Conservation (phyloP, 1,140 invertebrate genomes). For the Bombus affinis region DNA sequence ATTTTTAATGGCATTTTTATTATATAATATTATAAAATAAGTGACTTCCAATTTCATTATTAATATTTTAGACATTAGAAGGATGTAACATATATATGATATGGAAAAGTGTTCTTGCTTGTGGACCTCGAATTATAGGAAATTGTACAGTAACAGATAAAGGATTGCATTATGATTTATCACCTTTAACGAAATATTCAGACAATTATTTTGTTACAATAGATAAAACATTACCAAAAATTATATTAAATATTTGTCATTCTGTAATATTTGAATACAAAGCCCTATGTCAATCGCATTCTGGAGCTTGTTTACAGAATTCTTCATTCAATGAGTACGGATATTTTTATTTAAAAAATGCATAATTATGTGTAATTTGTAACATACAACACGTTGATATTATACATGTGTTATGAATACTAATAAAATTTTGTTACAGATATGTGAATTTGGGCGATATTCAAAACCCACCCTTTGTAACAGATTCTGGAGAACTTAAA, state of each 20-base stretch:
- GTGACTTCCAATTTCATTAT: slow-evolving; percentile 4
- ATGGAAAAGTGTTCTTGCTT: slow-evolving; percentile 69
- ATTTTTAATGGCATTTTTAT: slow-evolving; percentile 11
- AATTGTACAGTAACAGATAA: slow-evolving; percentile 70
- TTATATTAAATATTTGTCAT: slow-evolving; percentile 79
- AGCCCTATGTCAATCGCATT: slow-evolving; percentile 61
- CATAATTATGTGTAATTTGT: background rate
- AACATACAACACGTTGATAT: background rate
- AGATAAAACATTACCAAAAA: slow-evolving; percentile 32
- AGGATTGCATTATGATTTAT: slow-evolving; percentile 72
- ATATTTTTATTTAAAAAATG: slow-evolving; percentile 1
- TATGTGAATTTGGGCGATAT: slow-evolving; percentile 70
- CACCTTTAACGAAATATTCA: slow-evolving; percentile 66
- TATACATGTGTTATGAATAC: background rate
- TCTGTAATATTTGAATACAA: slow-evolving; percentile 70
- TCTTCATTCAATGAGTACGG: slow-evolving; percentile 14
- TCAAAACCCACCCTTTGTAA: slow-evolving; percentile 49
- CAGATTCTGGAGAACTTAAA: slow-evolving; percentile 60
- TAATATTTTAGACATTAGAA: slow-evolving; percentile 62
- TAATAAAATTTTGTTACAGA: slow-evolving; percentile 53
- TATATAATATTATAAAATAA: slow-evolving; percentile 6
- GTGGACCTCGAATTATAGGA: slow-evolving; percentile 46
- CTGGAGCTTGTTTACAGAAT: slow-evolving; percentile 71
- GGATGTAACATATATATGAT: slow-evolving; percentile 66
- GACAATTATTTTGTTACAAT: slow-evolving; percentile 75